Evolutionary conservation across 2,888 invertebrate species (phyloP).

Genomic region (Parnassius apollo): DNA sequence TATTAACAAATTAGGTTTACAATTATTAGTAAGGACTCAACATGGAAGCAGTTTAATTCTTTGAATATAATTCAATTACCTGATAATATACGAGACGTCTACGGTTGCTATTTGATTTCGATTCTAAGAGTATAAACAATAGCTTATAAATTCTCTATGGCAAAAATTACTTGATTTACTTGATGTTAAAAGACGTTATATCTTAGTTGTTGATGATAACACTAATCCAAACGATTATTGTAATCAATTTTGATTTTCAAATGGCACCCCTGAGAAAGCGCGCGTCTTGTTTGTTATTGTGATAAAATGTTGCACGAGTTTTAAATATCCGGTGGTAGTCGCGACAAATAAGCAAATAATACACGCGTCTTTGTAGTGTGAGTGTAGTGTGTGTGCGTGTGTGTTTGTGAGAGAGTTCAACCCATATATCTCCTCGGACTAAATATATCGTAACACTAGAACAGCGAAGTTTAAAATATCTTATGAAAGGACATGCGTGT

Average conservation of each 20-base stretch:
- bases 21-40: too few relatives aligned
- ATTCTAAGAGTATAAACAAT: too few relatives aligned
- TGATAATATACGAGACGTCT: too few relatives aligned
- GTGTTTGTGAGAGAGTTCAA: constrained; percentile 32
- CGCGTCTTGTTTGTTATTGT: constrained; percentile 25
- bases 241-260: background rate
- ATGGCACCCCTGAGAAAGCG: constrained; percentile 8
- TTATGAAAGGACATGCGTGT: constrained; percentile 53
- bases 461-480: constrained; percentile 53
- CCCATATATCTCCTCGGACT: constrained; percentile 52
- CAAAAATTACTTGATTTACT: too few relatives aligned
- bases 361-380: constrained; percentile 14
- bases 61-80: too few relatives aligned
- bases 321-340: constrained; percentile 31
- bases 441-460: constrained; percentile 46
- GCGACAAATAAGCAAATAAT: constrained; percentile 24
- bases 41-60: too few relatives aligned
- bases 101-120: too few relatives aligned
- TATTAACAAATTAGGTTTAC: too few relatives aligned
- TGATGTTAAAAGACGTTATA: too few relatives aligned
- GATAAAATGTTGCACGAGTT: constrained; percentile 31
- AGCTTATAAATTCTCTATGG: too few relatives aligned
- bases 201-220: too few relatives aligned
- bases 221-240: too few relatives aligned
- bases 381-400: constrained; percentile 28